Percentiles rank a stretch among this genome's conserved stretches.
phyloP scores from a whole-genome alignment of 2,888 invertebrate species.

The Polydrusus cervinus region DNA sequence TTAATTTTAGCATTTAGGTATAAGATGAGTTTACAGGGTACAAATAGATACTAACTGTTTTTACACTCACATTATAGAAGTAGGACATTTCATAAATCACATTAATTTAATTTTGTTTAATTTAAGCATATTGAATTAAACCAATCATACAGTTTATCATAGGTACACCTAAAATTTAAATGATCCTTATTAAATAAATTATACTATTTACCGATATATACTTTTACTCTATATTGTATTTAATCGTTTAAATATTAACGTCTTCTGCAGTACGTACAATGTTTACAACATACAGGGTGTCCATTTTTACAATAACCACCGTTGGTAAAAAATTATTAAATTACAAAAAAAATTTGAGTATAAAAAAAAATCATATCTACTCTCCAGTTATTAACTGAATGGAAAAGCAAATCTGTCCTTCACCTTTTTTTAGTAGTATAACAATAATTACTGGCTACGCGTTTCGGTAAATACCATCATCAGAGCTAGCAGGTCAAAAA shows the following conservation, averaged over 20 bases:
- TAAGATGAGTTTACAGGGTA: conserved; percentile 58
- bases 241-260: not conserved
- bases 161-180: not conserved
- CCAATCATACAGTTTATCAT: conserved; percentile 42
- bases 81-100: conserved; percentile 24
- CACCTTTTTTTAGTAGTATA: too few relatives aligned
- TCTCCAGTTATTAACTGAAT: too few relatives aligned
- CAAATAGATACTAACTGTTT: conserved; percentile 47
- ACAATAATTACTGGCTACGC: too few relatives aligned
- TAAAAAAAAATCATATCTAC: too few relatives aligned
- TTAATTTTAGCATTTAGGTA: conserved; percentile 50
- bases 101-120: not conserved
- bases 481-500: too few relatives aligned
- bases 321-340: too few relatives aligned
- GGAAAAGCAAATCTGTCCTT: too few relatives aligned
- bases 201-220: not conserved
- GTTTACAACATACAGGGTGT: not conserved
- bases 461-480: too few relatives aligned
- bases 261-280: not conserved
- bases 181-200: not conserved
- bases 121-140: conserved; percentile 13
- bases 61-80: conserved; percentile 21
- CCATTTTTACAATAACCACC: too few relatives aligned
- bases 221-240: conserved; percentile 2
- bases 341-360: too few relatives aligned